phyloP scores from a whole-genome alignment of 2,888 invertebrate genomes.

The Drosophila hawaiiensis region DNA sequence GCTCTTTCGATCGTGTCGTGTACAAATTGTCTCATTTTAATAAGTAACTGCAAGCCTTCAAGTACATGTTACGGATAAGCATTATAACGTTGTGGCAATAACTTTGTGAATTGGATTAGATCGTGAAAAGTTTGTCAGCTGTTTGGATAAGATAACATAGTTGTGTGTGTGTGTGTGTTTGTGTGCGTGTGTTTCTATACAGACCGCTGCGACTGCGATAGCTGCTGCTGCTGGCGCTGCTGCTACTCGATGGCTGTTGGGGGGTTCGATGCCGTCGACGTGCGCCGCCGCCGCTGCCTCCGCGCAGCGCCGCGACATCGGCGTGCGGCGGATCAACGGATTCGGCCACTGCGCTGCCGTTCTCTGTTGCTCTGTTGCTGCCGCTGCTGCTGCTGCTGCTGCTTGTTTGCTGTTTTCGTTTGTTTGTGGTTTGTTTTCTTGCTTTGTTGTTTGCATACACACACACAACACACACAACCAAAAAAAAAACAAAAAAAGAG shows the following conservation, averaged over 20 bases:
- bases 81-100: neutral
- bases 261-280: conserved; percentile 56
- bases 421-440: neutral
- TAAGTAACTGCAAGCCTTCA: neutral
- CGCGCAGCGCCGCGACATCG: conserved; percentile 58
- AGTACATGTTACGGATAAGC: neutral
- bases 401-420: conserved; percentile 1
- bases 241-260: conserved; percentile 29
- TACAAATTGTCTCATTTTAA: neutral
- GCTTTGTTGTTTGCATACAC: conserved; percentile 2
- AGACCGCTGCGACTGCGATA: conserved; percentile 65
- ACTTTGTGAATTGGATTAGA: neutral
- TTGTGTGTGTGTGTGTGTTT: neutral
- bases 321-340: conserved; percentile 60
- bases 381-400: conserved; percentile 16
- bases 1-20: neutral
- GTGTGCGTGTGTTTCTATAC: conserved; percentile 20
- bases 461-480: conserved; percentile 16
- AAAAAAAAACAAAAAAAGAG: conserved; percentile 1
- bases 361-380: conserved; percentile 24
- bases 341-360: conserved; percentile 67
- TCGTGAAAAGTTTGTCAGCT: neutral
- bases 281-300: conserved; percentile 36
- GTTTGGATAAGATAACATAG: neutral
- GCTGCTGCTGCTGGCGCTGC: conserved; percentile 73